Percentiles rank a stretch among this genome's conserved stretches.
Conservation (phyloP, 2,888 invertebrate genomes). For the Metacarcinus magister region DNA sequence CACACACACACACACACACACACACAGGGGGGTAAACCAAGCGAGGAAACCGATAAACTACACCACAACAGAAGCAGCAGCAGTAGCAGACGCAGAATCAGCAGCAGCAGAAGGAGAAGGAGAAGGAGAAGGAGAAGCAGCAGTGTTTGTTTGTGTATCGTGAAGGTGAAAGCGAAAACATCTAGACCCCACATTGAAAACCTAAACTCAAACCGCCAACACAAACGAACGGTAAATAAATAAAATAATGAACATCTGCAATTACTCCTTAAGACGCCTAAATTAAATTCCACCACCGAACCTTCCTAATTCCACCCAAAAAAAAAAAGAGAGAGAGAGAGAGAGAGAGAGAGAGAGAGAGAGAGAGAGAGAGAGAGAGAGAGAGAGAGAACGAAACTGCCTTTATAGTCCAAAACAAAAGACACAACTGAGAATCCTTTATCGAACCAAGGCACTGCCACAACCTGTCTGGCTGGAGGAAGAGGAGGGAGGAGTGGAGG, state of each 20-base stretch:
- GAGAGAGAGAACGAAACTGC: not conserved
- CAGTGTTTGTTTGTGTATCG: not conserved
- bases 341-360: conserved; percentile 62
- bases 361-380: not conserved
- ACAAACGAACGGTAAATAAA: not conserved
- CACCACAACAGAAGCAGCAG: not conserved
- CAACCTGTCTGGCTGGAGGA: conserved; percentile 26
- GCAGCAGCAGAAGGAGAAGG: not conserved
- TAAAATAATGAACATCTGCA: conserved; percentile 8
- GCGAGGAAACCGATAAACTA: not conserved
- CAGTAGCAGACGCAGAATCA: not conserved
- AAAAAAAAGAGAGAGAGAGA: not conserved
- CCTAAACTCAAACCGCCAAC: not conserved
- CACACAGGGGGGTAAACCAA: conserved; percentile 6
- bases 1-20: conserved; percentile 43
- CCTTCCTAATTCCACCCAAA: not conserved
- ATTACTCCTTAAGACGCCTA: conserved; percentile 5
- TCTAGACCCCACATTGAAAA: not conserved
- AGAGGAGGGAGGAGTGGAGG: conserved; percentile 37
- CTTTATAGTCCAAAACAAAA: not conserved
- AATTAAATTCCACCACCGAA: conserved; percentile 7
- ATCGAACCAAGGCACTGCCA: not conserved
- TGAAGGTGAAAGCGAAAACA: not conserved
- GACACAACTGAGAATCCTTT: conserved; percentile 13
- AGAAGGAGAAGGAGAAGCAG: conserved; percentile 26